phyloP scores from a whole-genome alignment of 1,140 invertebrate genomes.

The Drosophila ogumai region DNA sequence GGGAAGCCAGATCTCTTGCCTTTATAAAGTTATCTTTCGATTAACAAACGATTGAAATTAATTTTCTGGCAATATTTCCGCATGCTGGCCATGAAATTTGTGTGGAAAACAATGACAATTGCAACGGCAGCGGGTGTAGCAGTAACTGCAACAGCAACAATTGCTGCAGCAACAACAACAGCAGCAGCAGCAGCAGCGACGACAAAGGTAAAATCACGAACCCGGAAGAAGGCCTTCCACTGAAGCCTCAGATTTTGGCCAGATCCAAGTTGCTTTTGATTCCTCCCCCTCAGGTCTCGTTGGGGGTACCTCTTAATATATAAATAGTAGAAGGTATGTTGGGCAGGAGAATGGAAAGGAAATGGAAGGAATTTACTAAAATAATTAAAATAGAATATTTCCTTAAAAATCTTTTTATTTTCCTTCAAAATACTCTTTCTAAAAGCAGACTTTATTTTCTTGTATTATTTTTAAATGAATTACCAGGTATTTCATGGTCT shows the following conservation, averaged over 20 bases:
- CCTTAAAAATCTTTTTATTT: no score
- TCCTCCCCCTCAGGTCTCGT: constrained; percentile 6
- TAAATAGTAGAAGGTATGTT: background rate
- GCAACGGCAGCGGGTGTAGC: constrained; percentile 35
- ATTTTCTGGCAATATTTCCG: constrained; percentile 56
- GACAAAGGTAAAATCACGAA: constrained; percentile 75
- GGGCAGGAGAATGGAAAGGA: background rate
- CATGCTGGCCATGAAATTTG: constrained; percentile 75
- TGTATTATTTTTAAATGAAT: background rate
- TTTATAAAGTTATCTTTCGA: constrained; percentile 58
- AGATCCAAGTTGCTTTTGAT: constrained; percentile 32
- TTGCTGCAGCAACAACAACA: constrained; percentile 18
- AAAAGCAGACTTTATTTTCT: no score
- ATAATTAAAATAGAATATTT: background rate
- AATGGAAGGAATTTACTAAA: no score
- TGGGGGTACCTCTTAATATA: background rate
- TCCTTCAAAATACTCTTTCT: background rate
- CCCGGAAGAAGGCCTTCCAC: constrained; percentile 65
- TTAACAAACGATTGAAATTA: constrained; percentile 67
- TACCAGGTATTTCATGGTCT: background rate
- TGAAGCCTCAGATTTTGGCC: constrained; percentile 31
- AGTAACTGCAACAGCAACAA: constrained; percentile 24
- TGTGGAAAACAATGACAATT: constrained; percentile 65
- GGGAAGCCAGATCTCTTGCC: background rate
- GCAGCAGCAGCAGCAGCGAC: constrained; percentile 32